Evolutionary conservation across 2,113 vertebrate species (phyloP).

Genomic region (Paramormyrops kingsleyae): DNA sequence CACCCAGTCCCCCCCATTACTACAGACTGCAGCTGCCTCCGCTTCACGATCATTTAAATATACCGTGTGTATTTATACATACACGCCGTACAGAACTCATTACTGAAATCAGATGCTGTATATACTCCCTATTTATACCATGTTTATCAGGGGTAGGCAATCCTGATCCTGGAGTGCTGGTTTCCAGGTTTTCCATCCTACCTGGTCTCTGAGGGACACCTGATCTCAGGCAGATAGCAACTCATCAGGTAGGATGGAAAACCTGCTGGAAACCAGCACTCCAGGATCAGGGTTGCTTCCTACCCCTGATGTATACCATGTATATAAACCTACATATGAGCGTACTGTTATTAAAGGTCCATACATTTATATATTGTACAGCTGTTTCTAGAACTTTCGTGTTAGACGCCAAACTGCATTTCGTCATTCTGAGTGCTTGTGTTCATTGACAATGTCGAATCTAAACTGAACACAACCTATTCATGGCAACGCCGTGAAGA

Average conservation of each 20-base stretch:
- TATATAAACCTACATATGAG: neutral
- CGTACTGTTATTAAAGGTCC: neutral
- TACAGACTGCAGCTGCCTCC: neutral
- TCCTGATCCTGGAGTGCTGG: neutral
- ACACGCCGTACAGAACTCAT: neutral
- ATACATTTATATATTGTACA: neutral
- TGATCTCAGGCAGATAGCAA: neutral
- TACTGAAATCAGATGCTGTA: neutral
- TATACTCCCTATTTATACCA: neutral
- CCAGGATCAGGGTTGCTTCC: neutral
- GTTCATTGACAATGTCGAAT: neutral
- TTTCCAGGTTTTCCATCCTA: neutral
- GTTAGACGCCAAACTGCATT: neutral
- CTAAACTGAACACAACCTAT: neutral
- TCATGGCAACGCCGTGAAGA: neutral
- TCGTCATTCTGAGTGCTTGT: neutral
- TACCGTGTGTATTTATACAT: neutral
- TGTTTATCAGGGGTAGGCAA: neutral
- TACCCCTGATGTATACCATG: neutral
- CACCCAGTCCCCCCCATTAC: neutral
- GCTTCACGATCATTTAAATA: neutral
- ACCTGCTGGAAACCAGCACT: neutral
- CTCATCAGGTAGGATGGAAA: neutral
- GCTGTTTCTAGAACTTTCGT: neutral
- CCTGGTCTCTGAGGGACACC: neutral